Base-by-base conservation (phyloP, 2,113 vertebrate genomes). In the Callithrix jacchus region DNA sequence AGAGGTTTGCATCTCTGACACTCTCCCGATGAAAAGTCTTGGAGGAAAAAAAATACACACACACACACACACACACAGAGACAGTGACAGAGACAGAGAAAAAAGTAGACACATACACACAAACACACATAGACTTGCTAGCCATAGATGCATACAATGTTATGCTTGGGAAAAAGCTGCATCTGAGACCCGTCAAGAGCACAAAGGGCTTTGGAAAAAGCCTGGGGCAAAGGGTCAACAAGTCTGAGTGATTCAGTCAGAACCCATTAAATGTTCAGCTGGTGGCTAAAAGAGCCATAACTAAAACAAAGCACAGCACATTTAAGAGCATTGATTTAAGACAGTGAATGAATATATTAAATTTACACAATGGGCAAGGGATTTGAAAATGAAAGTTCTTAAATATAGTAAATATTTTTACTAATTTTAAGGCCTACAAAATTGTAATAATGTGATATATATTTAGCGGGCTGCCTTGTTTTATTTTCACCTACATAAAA, bases 401-500 rank as follows among this genome's bases (percentile, higher is more conserved):
- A 80, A 66, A 79, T 58, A 88, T 0, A 74, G 16, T 37, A 52
- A 45, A 52, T 0, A 1, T 5, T 32, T 83, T 79, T 54, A 71
- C 6, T 80, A 30, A 77, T 89, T 84, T 83, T 87, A 83, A 93
- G 25, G n/a, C 14, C 47, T 86, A n/a, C n/a, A 70, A 18, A 86
- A 61, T 30, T 88, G 10, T 8, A 92, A 40, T 13, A 42, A 80
- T 77, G 42, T 32, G 37, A 77, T 77, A 0, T 20, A 40, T 88
- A 83, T 56, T 77, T 92, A 81, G 17, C n/a, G 8, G 58, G 23
- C 20, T 79, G 9, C 6, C 10, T 93, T 84, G 30, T 6, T 96
- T 96, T 42, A 90, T 42, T 76, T 90, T 56, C 92, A 87, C 52
- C 30, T 45, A 91, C 17, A 76, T 58, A 64, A 93, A 95, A 80